Percentiles rank a stretch among this genome's conserved stretches.
phyloP scores from a whole-genome alignment of 2,888 invertebrate species.

The Yponomeuta evonymella region DNA sequence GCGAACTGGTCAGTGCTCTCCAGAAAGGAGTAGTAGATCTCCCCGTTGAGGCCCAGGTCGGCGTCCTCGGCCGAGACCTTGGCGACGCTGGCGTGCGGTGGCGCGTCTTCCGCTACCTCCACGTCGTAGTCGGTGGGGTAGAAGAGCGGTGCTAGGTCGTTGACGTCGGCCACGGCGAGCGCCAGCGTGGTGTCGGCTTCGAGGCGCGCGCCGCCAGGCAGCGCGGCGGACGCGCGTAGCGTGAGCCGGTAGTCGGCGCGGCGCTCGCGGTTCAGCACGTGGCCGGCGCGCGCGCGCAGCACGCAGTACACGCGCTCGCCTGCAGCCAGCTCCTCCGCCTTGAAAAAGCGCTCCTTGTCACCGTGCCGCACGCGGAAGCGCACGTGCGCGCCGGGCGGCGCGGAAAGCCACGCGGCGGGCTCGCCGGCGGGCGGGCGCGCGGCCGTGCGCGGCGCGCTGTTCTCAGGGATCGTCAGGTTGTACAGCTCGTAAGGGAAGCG shows the following conservation, averaged over 20 bases:
- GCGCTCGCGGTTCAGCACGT: constrained; percentile 95
- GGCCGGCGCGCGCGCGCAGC: constrained; percentile 90
- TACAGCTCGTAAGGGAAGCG: constrained; percentile 84
- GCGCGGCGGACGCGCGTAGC: constrained; percentile 79
- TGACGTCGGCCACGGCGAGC: constrained; percentile 87
- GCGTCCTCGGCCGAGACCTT: constrained; percentile 95
- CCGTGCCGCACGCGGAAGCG: constrained; percentile 92
- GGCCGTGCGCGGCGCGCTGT: constrained; percentile 93
- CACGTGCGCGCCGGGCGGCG: constrained; percentile 68
- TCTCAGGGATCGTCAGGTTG: constrained; percentile 94
- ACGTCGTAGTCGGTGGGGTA: constrained; percentile 92
- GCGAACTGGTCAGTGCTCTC: constrained; percentile 90
- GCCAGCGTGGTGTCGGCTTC: constrained; percentile 84
- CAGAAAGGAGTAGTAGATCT: constrained; percentile 95
- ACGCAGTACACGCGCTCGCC: constrained; percentile 97
- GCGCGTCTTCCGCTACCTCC: constrained; percentile 91
- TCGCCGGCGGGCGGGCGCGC: constrained; percentile 82
- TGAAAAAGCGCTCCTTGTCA: constrained; percentile 93
- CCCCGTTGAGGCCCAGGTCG: constrained; percentile 95
- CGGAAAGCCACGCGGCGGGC: constrained; percentile 86
- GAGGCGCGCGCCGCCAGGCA: constrained; percentile 74
- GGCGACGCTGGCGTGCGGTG: constrained; percentile 87
- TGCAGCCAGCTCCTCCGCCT: constrained; percentile 90
- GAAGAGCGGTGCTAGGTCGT: constrained; percentile 96
- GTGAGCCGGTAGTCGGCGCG: constrained; percentile 88